Evolutionary conservation across 2,888 invertebrate species (phyloP).

Genomic region (Syritta pipiens): DNA sequence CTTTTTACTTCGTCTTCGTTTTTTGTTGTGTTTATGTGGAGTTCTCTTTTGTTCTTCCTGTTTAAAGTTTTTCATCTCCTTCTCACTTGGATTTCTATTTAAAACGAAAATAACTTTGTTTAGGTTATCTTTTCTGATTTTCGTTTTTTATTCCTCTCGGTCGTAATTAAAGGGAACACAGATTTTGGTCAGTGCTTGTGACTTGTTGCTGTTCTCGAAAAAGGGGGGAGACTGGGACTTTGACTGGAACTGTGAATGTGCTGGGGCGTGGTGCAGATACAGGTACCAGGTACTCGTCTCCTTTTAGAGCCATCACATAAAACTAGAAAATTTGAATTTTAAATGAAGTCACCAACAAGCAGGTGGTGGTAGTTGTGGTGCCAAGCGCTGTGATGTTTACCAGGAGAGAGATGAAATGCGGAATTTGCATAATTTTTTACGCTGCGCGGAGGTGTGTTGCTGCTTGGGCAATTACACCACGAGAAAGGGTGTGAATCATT

Average conservation of each 20-base stretch:
- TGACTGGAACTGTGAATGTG: too few species aligned
- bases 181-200: too few species aligned
- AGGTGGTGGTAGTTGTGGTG: slow-evolving; percentile 1
- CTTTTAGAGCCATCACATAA: too few species aligned
- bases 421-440: neutral
- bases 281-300: neutral
- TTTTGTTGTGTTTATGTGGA: slow-evolving; percentile 31
- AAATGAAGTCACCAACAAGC: neutral
- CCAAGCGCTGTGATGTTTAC: neutral
- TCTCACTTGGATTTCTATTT: too few species aligned
- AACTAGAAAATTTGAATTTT: neutral
- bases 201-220: too few species aligned
- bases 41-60: neutral
- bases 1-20: neutral
- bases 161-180: too few species aligned
- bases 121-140: too few species aligned
- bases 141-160: too few species aligned
- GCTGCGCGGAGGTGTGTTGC: too few species aligned
- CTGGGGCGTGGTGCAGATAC: slow-evolving; percentile 11
- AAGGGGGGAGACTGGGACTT: too few species aligned
- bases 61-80: neutral
- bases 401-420: neutral
- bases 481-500: too few species aligned
- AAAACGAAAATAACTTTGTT: slow-evolving; percentile 17
- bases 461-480: too few species aligned